Conservation (phyloP, 2,797 vertebrate genomes). For the Brachyalestes nurse region DNA sequence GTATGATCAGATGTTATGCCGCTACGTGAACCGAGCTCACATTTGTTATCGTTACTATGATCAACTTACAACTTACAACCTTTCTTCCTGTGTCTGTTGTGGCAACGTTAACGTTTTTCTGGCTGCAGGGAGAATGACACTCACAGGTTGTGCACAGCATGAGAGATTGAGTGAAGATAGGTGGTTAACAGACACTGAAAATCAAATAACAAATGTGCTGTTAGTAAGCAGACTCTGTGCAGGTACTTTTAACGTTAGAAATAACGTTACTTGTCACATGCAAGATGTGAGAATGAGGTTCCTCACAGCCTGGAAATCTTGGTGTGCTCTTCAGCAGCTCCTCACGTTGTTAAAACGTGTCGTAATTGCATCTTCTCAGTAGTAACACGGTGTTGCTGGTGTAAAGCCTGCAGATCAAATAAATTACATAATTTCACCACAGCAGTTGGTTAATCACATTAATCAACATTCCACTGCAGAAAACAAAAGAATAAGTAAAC, state of each 20-base stretch:
- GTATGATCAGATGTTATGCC: not conserved
- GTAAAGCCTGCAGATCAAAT: not conserved
- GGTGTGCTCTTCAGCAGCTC: not conserved
- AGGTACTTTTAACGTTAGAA: too few species aligned
- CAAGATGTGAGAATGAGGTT: too few species aligned
- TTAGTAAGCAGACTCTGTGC: too few species aligned
- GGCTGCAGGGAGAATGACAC: not conserved
- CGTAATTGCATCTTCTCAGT: slow-evolving; percentile 4
- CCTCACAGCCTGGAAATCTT: not conserved
- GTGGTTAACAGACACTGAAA: too few species aligned
- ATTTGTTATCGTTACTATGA: not conserved
- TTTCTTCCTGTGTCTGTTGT: slow-evolving; percentile 10
- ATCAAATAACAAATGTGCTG: too few species aligned
- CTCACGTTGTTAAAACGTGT: slow-evolving; percentile 5
- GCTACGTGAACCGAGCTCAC: not conserved
- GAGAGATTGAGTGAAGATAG: too few species aligned
- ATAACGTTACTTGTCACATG: too few species aligned
- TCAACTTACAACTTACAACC: not conserved
- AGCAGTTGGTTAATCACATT: not conserved
- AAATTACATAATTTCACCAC: not conserved
- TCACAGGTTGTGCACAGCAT: too few species aligned
- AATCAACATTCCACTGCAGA: not conserved
- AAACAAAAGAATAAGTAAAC: not conserved
- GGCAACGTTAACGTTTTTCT: not conserved
- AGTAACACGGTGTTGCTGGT: not conserved